Evolutionary conservation across 2,797 vertebrate species (phyloP).

Genomic region (Hippocampus kuda): DNA sequence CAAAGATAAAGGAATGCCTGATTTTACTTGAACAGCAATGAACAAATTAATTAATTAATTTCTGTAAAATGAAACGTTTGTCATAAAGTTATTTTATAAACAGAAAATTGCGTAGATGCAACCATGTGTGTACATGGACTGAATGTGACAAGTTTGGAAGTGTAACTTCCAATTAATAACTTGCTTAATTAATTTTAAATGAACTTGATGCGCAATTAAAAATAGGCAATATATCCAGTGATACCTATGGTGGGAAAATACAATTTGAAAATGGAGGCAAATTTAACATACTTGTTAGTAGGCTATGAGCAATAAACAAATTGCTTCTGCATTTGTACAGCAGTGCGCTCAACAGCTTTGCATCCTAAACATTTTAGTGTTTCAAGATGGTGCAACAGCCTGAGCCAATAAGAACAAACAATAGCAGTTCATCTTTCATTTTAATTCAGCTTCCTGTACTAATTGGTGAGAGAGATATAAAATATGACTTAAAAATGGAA

Average conservation of each 20-base stretch:
- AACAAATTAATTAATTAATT: no score
- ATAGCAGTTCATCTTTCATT: neutral
- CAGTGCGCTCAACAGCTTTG: constrained; percentile 1
- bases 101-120: no score
- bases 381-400: constrained; percentile 2
- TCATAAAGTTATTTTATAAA: no score
- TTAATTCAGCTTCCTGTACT: constrained; percentile 28
- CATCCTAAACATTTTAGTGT: constrained; percentile 5
- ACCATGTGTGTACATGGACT: no score
- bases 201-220: neutral
- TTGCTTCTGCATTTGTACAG: neutral
- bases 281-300: neutral
- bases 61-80: no score
- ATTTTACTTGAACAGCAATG: no score
- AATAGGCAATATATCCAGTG: neutral
- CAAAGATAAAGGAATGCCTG: no score
- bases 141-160: no score
- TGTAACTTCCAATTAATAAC: neutral
- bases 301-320: neutral
- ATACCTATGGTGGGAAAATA: neutral
- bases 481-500: constrained; percentile 48
- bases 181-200: neutral
- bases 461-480: constrained; percentile 35
- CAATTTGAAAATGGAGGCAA: neutral
- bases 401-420: neutral